Percentiles rank a stretch among this genome's conserved stretches.
Evolutionary conservation across 2,113 vertebrate species (phyloP).

Genomic region (Plecturocebus donacophilus): DNA sequence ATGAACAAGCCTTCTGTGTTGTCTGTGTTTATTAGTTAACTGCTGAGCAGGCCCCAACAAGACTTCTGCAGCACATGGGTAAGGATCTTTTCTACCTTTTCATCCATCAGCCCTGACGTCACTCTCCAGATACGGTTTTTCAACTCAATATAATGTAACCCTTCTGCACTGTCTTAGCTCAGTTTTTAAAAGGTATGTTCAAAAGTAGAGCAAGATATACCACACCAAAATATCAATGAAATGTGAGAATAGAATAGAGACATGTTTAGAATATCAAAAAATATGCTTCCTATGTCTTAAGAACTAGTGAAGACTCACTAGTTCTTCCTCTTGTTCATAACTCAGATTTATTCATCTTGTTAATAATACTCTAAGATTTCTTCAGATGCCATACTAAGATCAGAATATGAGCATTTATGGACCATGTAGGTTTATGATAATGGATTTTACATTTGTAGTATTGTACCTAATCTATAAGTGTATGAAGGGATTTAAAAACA

Average conservation of each 20-base stretch:
- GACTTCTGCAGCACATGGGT: neutral
- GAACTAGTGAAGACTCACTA: too few relatives aligned
- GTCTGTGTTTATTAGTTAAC: neutral
- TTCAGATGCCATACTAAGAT: neutral
- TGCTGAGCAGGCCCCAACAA: neutral
- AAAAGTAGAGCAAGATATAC: too few relatives aligned
- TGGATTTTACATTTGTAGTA: neutral
- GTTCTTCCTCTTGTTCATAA: too few relatives aligned
- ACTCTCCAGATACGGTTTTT: neutral
- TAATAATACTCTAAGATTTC: neutral
- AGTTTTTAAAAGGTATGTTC: too few relatives aligned
- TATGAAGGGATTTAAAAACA: neutral
- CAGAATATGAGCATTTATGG: neutral
- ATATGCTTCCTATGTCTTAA: too few relatives aligned
- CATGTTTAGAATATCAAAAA: too few relatives aligned
- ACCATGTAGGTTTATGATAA: neutral
- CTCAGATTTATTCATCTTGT: neutral
- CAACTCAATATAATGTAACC: too few relatives aligned
- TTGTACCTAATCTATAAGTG: neutral
- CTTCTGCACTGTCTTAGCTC: neutral
- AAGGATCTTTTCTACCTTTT: neutral
- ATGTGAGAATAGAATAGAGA: too few relatives aligned
- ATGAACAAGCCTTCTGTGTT: neutral
- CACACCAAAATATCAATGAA: too few relatives aligned
- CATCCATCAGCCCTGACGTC: neutral